Evolutionary conservation across 1,140 invertebrate genomes (phyloP).

Genomic region (Oreohelix idahoensis): DNA sequence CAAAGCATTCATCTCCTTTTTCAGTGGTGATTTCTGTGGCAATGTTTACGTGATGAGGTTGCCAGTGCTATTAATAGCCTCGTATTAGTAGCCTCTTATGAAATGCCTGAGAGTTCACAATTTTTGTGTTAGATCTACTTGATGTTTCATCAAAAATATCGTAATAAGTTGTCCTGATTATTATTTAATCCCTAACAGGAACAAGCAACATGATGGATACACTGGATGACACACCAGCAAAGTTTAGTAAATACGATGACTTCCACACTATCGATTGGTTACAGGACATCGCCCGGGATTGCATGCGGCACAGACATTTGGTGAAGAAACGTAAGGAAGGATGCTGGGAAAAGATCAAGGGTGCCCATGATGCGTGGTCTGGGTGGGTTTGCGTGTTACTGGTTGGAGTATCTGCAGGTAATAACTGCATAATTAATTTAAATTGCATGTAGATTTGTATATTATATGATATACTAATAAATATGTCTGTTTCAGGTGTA

Average conservation of each 20-base stretch:
- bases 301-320: constrained; percentile 94
- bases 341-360: constrained; percentile 65
- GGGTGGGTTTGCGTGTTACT: constrained; percentile 98
- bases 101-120: too few relatives aligned
- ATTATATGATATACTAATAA: too few relatives aligned
- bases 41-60: too few relatives aligned
- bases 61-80: too few relatives aligned
- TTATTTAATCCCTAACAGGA: constrained; percentile 49
- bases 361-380: constrained; percentile 90
- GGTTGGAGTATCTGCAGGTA: constrained; percentile 87
- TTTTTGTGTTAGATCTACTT: too few relatives aligned
- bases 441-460: too few relatives aligned
- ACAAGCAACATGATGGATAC: constrained; percentile 70
- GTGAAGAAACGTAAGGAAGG: constrained; percentile 80
- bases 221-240: constrained; percentile 85
- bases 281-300: constrained; percentile 95
- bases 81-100: too few relatives aligned
- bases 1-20: too few relatives aligned
- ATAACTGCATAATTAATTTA: background rate
- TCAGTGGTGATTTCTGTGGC: too few relatives aligned
- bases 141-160: too few relatives aligned
- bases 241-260: constrained; percentile 97
- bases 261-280: constrained; percentile 99
- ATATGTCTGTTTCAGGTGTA: too few relatives aligned
- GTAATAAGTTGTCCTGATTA: too few relatives aligned